A percentile compares a stretch with the other conserved stretches of the same genome.
Evolutionary conservation across 2,888 invertebrate genomes (phyloP).

Genomic region (Acanthosoma haemorrhoidale): DNA sequence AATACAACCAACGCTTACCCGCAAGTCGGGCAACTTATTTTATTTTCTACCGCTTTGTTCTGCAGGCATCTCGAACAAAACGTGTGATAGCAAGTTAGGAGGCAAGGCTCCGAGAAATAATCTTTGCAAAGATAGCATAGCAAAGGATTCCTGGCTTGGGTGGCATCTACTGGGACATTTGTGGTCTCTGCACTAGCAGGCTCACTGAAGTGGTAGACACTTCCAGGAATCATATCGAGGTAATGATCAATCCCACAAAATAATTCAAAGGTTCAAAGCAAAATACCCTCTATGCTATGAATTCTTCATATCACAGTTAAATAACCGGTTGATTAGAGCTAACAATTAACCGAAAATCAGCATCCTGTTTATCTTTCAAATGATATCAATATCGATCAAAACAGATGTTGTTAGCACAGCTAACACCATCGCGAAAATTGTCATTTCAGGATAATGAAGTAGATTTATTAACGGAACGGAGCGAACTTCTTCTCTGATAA

Average conservation of each 20-base stretch:
- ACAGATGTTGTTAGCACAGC: slow-evolving; percentile 9
- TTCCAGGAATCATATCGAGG: slow-evolving; percentile 14
- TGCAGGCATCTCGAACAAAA: slow-evolving; percentile 63
- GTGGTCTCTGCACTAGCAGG: slow-evolving; percentile 21
- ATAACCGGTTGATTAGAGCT: neutral
- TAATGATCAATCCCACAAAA: too few species aligned
- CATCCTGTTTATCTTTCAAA: slow-evolving; percentile 20
- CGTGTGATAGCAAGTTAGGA: slow-evolving; percentile 63
- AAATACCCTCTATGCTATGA: too few species aligned
- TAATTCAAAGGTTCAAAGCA: too few species aligned
- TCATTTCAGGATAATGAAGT: too few species aligned
- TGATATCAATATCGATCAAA: slow-evolving; percentile 20
- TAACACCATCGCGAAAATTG: neutral
- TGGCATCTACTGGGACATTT: slow-evolving; percentile 14
- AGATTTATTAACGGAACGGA: too few species aligned
- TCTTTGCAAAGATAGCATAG: slow-evolving; percentile 63
- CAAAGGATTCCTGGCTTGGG: slow-evolving; percentile 52
- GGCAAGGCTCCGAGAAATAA: slow-evolving; percentile 62
- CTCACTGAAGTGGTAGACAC: slow-evolving; percentile 29
- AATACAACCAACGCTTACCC: slow-evolving; percentile 49
- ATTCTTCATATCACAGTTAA: too few species aligned
- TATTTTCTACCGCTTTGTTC: slow-evolving; percentile 57
- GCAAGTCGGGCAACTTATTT: slow-evolving; percentile 62
- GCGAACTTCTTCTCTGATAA: too few species aligned
- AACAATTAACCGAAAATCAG: neutral